phyloP scores from a whole-genome alignment of 2,113 vertebrate species.

The Ailurus styani region DNA sequence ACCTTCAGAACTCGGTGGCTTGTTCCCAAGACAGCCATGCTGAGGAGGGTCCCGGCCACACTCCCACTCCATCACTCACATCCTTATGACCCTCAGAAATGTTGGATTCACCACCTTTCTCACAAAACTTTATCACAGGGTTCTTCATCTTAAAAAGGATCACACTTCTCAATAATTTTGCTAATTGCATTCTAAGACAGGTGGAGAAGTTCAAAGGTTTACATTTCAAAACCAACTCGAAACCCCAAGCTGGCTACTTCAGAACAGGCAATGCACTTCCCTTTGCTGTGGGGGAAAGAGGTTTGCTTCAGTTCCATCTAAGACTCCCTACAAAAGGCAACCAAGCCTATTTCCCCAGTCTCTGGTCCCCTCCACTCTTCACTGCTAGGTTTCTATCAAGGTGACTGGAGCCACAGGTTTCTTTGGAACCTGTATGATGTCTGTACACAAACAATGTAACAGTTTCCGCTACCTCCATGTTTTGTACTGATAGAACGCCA shows the following conservation, averaged over 20 bases:
- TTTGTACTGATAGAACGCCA: neutral
- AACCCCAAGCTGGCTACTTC: neutral
- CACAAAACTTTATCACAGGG: neutral
- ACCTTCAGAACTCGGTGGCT: neutral
- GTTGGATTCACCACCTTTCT: neutral
- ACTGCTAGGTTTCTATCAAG: neutral
- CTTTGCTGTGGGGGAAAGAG: constrained; percentile 5
- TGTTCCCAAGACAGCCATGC: neutral
- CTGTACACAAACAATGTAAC: neutral
- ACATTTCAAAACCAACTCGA: neutral
- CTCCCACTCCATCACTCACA: neutral
- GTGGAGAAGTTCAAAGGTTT: neutral
- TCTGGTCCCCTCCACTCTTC: neutral
- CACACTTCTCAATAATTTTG: neutral
- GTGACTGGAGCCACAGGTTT: neutral
- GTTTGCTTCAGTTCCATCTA: constrained; percentile 16
- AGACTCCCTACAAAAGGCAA: neutral
- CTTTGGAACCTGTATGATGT: neutral
- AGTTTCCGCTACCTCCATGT: neutral
- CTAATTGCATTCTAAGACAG: neutral
- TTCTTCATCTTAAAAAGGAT: neutral
- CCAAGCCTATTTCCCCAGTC: neutral
- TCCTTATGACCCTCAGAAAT: neutral
- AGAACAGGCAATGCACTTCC: neutral
- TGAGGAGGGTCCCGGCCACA: neutral